These are phyloP conservation scores for Erpornis zantholeuca DNA, from an alignment of 2,113 vertebrate species.

Conservation along the genomic window DNA sequence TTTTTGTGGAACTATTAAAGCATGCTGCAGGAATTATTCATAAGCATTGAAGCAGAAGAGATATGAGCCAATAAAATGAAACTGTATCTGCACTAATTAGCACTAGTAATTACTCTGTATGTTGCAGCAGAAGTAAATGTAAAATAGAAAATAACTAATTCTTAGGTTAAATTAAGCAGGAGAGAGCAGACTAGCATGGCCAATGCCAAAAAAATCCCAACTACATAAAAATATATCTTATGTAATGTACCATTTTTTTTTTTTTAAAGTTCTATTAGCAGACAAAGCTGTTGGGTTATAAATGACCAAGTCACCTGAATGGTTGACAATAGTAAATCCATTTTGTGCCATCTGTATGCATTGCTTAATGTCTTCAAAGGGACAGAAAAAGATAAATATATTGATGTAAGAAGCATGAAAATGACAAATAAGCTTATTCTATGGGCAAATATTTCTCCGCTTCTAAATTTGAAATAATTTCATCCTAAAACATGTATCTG, in stretches of 20 bases:
- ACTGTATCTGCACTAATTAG: background rate
- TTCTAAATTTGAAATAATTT: background rate
- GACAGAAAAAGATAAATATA: background rate
- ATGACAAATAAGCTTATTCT: background rate
- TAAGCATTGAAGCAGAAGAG: background rate
- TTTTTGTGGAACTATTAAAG: background rate
- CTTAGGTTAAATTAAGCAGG: background rate
- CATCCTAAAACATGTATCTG: background rate
- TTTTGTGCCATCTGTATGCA: background rate
- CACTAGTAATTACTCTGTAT: background rate
- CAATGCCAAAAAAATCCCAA: background rate
- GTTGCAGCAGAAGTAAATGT: background rate
- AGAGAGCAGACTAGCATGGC: background rate
- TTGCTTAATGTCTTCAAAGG: background rate
- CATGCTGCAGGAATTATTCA: background rate
- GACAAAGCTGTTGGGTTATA: background rate
- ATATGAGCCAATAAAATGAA: background rate
- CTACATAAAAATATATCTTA: background rate
- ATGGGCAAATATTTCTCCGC: background rate
- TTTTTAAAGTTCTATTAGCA: background rate
- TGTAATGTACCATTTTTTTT: background rate
- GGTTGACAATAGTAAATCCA: background rate
- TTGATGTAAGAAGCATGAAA: background rate
- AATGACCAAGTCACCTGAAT: background rate
- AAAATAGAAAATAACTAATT: background rate